Evolutionary conservation across 2,888 invertebrate species (phyloP).

Genomic region (Ornithoptera alexandrae): DNA sequence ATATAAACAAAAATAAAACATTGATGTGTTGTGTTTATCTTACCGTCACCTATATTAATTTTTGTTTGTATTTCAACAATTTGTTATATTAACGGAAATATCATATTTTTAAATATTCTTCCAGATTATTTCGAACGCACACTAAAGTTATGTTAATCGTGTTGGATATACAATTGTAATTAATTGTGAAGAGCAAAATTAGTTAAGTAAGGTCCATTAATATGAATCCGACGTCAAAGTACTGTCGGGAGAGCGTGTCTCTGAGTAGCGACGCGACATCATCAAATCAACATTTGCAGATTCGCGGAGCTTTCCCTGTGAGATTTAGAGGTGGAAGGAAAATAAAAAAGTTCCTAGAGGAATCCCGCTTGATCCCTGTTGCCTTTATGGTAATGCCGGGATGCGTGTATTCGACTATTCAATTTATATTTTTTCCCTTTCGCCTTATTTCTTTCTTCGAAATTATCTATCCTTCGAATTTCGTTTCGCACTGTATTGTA

Average conservation of each 20-base stretch:
- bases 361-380: conserved; percentile 78
- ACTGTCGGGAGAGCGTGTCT: conserved; percentile 25
- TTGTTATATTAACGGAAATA: no score
- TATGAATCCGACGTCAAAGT: conserved; percentile 10
- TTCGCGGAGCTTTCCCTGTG: conserved; percentile 77
- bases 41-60: no score
- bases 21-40: no score
- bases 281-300: conserved; percentile 82
- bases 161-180: background rate
- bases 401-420: conserved; percentile 80
- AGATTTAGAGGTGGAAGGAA: conserved; percentile 80
- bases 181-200: background rate
- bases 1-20: no score
- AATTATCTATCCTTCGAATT: conserved; percentile 80
- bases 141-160: no score
- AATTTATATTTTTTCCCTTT: conserved; percentile 78
- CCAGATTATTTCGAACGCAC: no score
- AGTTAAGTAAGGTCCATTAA: conserved; percentile 5
- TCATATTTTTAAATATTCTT: no score
- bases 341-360: conserved; percentile 80
- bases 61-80: no score
- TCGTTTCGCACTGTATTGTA: conserved; percentile 80
- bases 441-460: conserved; percentile 76
- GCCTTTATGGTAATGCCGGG: conserved; percentile 79
- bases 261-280: conserved; percentile 51